Evolutionary conservation across 2,113 vertebrate species (phyloP), one percentile per base, ranked within the genome.

Genomic region (Zootoca vivipara): DNA sequence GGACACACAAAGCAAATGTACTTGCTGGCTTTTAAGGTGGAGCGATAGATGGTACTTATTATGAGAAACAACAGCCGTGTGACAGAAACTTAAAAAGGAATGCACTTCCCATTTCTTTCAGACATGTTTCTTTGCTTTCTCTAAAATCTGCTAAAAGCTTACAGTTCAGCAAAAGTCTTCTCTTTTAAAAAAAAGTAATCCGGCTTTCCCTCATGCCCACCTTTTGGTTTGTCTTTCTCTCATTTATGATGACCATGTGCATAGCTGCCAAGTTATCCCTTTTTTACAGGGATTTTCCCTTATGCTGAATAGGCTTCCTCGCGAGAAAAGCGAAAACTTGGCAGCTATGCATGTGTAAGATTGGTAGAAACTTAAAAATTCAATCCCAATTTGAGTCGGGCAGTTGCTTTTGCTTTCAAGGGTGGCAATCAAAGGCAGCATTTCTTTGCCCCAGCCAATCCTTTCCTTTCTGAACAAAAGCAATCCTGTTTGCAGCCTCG

Each of bases 181-280:
- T 91, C 87, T 91, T 90, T 87, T 91, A 7, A 38, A 42, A 46
- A 94, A 95, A 96, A 93, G 95, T 95, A 93, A 92, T 89, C 64
- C 81, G 82, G 35, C 38, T 33, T 70, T 94, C 83, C 90, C 83
- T 64, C 56, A 15, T 46, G 16, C 15, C 30, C 12, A 38, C 87
- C 92, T 85, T 91, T 77, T 88, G 22, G 56, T 20, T 90, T 72
- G 73, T 82, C 85, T 92, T 90, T 91, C 72, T 40, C 69, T 85
- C 89, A 58, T 80, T 88, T 64, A 86, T 69, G 93, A 94, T 89
- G 3, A 35, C 87, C 67, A 18, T 56, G 87, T 92, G 91, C 33
- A n/a, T n/a, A n/a, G n/a, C n/a, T n/a, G n/a, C n/a, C n/a, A n/a
- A n/a, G n/a, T n/a, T n/a, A n/a, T n/a, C n/a, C n/a, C n/a, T n/a